A percentile compares a stretch with the other conserved stretches of the same genome.
Evolutionary conservation across 2,888 invertebrate species (phyloP).

Genomic region (Caenorhabditis imperialis): DNA sequence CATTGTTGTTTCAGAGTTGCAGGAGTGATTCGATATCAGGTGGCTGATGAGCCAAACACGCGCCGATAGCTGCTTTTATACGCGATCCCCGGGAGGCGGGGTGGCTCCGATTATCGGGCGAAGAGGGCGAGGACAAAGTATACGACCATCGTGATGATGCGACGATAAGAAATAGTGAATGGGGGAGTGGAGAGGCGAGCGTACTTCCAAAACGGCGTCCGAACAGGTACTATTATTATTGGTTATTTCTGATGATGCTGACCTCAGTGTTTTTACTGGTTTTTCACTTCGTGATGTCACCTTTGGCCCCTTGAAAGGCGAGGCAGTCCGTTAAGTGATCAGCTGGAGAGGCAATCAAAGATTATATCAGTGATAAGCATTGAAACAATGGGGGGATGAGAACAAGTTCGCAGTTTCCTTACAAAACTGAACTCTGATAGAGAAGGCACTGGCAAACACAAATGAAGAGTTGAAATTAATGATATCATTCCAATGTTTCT

Average conservation of each 20-base stretch:
- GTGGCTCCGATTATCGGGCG: slow-evolving; percentile 45
- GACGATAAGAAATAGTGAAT: slow-evolving; percentile 41
- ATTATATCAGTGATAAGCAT: slow-evolving; percentile 40
- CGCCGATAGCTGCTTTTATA: slow-evolving; percentile 33
- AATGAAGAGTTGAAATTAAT: not conserved
- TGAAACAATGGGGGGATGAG: slow-evolving; percentile 19
- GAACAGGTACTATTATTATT: slow-evolving; percentile 49
- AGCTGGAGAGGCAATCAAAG: slow-evolving; percentile 19
- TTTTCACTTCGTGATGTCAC: slow-evolving; percentile 37
- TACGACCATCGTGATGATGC: slow-evolving; percentile 39
- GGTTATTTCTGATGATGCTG: slow-evolving; percentile 1
- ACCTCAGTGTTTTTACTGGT: slow-evolving; percentile 18
- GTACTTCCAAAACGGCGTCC: slow-evolving; percentile 11
- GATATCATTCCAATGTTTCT: slow-evolving; percentile 12
- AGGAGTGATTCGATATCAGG: slow-evolving; percentile 21
- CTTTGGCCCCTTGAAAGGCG: not conserved
- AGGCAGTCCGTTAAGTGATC: too few species aligned
- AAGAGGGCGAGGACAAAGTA: slow-evolving; percentile 48
- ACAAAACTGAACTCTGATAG: slow-evolving; percentile 35
- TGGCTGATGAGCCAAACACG: slow-evolving; percentile 40
- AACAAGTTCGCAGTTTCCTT: slow-evolving; percentile 22
- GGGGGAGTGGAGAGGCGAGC: slow-evolving; percentile 21
- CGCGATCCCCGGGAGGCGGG: slow-evolving; percentile 40
- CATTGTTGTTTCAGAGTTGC: slow-evolving; percentile 21
- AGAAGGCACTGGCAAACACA: too few species aligned